Evolutionary conservation across 2,888 invertebrate genomes (phyloP).

Genomic region (Dynastes tityus): DNA sequence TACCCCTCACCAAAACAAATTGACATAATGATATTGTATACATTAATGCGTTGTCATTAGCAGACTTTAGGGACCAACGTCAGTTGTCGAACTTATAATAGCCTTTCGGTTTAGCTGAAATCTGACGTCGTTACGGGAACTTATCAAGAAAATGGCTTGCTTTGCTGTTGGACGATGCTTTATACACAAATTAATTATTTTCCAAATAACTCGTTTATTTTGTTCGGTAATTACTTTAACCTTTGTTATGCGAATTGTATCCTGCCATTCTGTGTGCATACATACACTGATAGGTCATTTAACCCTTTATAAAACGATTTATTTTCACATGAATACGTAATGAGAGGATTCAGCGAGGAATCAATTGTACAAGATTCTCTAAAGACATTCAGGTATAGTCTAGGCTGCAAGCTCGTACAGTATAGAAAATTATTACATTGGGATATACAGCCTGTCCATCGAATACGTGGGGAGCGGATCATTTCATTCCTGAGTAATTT

Average conservation of each 20-base stretch:
- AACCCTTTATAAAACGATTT: too few species aligned
- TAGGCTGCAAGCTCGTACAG: too few species aligned
- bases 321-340: too few species aligned
- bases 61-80: constrained; percentile 38
- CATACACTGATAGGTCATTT: too few species aligned
- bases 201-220: constrained; percentile 1
- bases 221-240: neutral
- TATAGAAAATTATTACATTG: too few species aligned
- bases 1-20: neutral
- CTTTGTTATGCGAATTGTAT: neutral
- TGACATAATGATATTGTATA: constrained; percentile 36
- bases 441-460: too few species aligned
- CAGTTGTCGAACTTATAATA: constrained; percentile 39
- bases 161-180: neutral
- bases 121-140: constrained; percentile 13
- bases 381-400: too few species aligned
- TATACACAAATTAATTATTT: constrained; percentile 23
- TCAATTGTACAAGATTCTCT: too few species aligned
- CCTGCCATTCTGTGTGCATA: too few species aligned
- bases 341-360: too few species aligned
- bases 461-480: too few species aligned
- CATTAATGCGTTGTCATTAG: constrained; percentile 42
- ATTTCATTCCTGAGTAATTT: too few species aligned
- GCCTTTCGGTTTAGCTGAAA: constrained; percentile 19
- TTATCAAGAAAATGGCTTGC: neutral